Percentiles rank a stretch among this genome's conserved stretches.
These are phyloP conservation scores for Sturmia bella DNA, from an alignment of 2,888 invertebrate species.

Conservation along the genomic window DNA sequence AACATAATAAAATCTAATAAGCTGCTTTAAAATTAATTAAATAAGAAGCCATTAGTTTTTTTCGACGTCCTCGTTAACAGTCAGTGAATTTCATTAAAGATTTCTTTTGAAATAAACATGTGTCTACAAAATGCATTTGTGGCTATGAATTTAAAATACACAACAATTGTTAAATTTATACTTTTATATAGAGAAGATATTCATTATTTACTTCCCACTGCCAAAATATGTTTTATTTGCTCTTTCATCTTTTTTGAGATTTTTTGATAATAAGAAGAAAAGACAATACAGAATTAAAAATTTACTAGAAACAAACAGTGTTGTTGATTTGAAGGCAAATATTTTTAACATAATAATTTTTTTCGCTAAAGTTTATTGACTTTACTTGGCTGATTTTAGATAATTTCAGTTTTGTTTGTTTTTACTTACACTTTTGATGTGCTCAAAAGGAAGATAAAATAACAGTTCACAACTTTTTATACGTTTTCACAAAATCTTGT, in stretches of 20 bases:
- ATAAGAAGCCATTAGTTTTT: constrained; percentile 11
- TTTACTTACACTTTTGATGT: background rate
- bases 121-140: constrained; percentile 63
- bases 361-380: constrained; percentile 5
- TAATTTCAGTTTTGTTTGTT: constrained; percentile 2
- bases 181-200: constrained; percentile 38
- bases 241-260: constrained; percentile 24
- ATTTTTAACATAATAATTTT: background rate
- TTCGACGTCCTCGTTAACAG: constrained; percentile 45
- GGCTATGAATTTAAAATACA: constrained; percentile 39
- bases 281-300: background rate
- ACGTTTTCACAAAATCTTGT: too few species aligned
- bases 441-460: too few species aligned
- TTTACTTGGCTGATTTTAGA: constrained; percentile 1
- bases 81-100: constrained; percentile 46
- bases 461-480: too few species aligned
- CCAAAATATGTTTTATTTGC: constrained; percentile 31
- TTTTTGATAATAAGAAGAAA: constrained; percentile 18
- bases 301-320: background rate
- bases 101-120: constrained; percentile 44
- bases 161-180: constrained; percentile 45
- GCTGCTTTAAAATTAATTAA: constrained; percentile 30
- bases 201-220: constrained; percentile 65
- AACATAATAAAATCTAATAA: constrained; percentile 20
- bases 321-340: constrained; percentile 1